Evolutionary conservation across 2,888 invertebrate genomes (phyloP).

Genomic region (Cosmorhoe ocellata): DNA sequence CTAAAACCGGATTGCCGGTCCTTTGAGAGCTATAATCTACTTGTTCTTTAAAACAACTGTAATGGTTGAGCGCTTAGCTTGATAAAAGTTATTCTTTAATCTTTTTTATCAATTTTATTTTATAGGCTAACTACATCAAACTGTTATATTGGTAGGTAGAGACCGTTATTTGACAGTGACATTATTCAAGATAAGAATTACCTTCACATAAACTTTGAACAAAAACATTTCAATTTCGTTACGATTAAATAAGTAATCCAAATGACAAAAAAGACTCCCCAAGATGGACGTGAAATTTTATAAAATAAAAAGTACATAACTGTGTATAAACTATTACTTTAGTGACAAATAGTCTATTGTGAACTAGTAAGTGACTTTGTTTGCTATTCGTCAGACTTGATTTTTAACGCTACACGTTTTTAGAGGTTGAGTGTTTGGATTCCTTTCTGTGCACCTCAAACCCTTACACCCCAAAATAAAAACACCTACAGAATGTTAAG

Average conservation of each 20-base stretch:
- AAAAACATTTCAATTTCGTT: conserved; percentile 55
- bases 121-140: neutral
- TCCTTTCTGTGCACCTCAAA: no score
- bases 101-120: conserved; percentile 31
- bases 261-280: conserved; percentile 60
- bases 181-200: conserved; percentile 50
- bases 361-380: no score
- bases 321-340: neutral
- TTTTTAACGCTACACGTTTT: no score
- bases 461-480: no score
- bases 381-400: no score
- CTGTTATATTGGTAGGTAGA: conserved; percentile 9
- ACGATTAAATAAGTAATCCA: conserved; percentile 51
- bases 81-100: conserved; percentile 67
- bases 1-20: conserved; percentile 80
- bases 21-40: conserved; percentile 81
- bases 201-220: conserved; percentile 55
- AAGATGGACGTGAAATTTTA: conserved; percentile 37
- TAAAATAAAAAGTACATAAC: conserved; percentile 21
- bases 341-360: no score
- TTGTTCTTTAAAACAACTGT: conserved; percentile 81
- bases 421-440: no score
- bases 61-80: conserved; percentile 74
- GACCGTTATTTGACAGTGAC: conserved; percentile 21
- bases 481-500: no score